Evolutionary conservation across 2,113 vertebrate species (phyloP).

Genomic region (Tragelaphus buxtoni): DNA sequence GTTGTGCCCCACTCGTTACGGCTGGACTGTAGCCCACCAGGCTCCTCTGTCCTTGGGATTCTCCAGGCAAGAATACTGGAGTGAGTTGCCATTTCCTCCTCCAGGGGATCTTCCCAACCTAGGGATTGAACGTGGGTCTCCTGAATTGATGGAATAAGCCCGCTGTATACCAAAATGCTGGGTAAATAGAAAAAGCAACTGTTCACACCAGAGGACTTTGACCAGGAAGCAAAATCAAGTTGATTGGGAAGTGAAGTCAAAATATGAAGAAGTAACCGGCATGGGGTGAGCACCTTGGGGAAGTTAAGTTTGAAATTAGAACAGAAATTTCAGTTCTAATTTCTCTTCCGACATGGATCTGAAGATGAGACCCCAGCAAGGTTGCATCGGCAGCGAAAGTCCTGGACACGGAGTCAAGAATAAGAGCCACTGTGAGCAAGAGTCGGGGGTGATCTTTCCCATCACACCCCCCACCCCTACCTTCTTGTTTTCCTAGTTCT

Average conservation of each 20-base stretch:
- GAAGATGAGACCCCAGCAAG: too few species aligned
- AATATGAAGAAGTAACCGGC: background rate
- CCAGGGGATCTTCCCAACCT: background rate
- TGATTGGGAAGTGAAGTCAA: background rate
- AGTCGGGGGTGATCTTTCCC: background rate
- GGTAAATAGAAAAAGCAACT: background rate
- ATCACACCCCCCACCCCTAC: fast-evolving
- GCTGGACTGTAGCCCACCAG: background rate
- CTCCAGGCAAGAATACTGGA: background rate
- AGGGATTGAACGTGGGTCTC: background rate
- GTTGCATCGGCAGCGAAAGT: background rate
- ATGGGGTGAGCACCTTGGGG: background rate
- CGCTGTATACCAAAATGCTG: background rate
- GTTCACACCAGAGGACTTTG: background rate
- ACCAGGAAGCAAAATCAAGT: background rate
- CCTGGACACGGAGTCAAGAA: background rate
- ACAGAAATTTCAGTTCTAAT: background rate
- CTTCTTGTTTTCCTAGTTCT: background rate
- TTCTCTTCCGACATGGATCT: background rate
- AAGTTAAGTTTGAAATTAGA: background rate
- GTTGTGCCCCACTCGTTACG: fast-evolving
- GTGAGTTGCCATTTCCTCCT: background rate
- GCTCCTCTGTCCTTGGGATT: background rate
- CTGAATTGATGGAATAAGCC: background rate
- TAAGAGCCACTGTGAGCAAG: background rate